A percentile compares a stretch with the other conserved stretches of the same genome.
These are phyloP conservation scores for Apis dorsata DNA, from an alignment of 1,140 invertebrate genomes.

Conservation along the genomic window DNA sequence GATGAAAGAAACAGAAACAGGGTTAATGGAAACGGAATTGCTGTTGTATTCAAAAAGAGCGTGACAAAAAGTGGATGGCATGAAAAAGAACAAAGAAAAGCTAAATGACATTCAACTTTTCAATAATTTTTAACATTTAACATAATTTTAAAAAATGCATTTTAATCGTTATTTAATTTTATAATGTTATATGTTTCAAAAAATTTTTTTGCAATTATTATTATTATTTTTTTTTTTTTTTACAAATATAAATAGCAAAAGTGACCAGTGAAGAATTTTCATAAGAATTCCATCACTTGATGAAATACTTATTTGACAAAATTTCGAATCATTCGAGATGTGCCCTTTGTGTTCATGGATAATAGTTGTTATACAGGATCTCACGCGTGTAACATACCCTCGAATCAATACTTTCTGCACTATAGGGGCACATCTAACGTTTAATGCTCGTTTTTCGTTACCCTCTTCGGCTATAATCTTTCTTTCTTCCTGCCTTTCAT, in stretches of 20 bases:
- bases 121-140: too few relatives aligned
- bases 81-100: background rate
- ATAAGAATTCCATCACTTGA: background rate
- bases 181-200: background rate
- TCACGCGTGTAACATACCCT: slow-evolving; percentile 47
- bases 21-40: slow-evolving; percentile 15
- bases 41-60: background rate
- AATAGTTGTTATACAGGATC: slow-evolving; percentile 50
- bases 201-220: too few relatives aligned
- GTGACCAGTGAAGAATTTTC: too few relatives aligned
- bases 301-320: background rate
- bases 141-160: background rate
- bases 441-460: slow-evolving; percentile 59
- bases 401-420: slow-evolving; percentile 63
- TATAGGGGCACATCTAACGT: slow-evolving; percentile 43
- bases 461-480: slow-evolving; percentile 31
- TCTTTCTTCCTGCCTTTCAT: slow-evolving; percentile 29
- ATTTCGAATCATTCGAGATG: background rate
- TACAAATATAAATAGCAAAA: too few relatives aligned
- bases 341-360: slow-evolving; percentile 38
- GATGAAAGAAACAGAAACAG: slow-evolving; percentile 18
- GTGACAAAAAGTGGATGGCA: background rate
- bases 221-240: too few relatives aligned
- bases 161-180: background rate
- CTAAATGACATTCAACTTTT: background rate